Base-by-base conservation (phyloP, 1,140 invertebrate genomes). In the Drosophila pseudoananassae region DNA sequence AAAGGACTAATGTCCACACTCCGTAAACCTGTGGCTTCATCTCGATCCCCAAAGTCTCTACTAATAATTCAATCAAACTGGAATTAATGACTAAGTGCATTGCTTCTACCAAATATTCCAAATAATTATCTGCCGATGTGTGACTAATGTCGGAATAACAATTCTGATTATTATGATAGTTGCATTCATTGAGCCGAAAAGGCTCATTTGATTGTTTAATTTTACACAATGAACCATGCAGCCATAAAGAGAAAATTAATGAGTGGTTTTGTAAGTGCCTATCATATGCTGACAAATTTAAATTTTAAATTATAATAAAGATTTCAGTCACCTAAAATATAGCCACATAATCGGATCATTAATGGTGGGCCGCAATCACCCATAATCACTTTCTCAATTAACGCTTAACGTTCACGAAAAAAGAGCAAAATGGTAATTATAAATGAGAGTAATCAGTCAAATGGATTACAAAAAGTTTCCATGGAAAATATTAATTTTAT, bases 301-400 rank as follows among this genome's bases (percentile, higher is more conserved):
- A 15, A 43, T 15, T 43, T 43, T 43, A 5, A 43, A 43, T 40
- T 40, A 43, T 17, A 27, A 1, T 45, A n/a, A 29, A 23, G 10
- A 15, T 9, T 23, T 58, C 2, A 33, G 40, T 25, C 3, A 17
- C 38, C 31, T 46, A 23, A 47, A 46, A 14, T 23, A 7, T 43
- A 8, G 17, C 29, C 9, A 31, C 8, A 29, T 43, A 54, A 56
- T 69, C n/a, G 40, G 15, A 36, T 69, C 31, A 36, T 55, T 54
- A 36, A 57, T 57, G 20, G 7, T 9, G 3, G 7, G 9, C 23
- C 29, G 3, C 20, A n/a, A 12, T 69, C 29, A 29, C 60, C 25
- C 25, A 10, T 72, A 73, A 73, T 73, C 25, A 33, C 57, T 54
- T 72, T 53, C 49, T 49, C 68, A 72, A 72, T 72, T 72, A 72